These are phyloP conservation scores for Rotaria sp. DNA, from an alignment of 2,888 invertebrate genomes.

Conservation along the genomic window DNA sequence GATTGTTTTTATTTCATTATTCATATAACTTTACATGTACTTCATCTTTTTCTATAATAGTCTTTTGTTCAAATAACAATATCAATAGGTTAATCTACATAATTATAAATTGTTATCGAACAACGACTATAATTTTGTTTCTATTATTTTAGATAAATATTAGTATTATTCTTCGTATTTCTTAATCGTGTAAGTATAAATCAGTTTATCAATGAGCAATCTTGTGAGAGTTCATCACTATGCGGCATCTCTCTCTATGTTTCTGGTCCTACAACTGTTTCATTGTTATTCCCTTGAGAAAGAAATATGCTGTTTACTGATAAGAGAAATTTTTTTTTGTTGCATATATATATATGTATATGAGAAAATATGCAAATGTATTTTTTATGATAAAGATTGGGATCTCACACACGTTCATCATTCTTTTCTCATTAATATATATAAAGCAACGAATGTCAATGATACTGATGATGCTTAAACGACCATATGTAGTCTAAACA, in stretches of 20 bases:
- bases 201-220: neutral
- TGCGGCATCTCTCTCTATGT: neutral
- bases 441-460: neutral
- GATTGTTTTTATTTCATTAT: neutral
- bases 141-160: neutral
- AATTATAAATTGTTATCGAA: neutral
- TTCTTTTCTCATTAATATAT: neutral
- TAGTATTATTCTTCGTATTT: neutral
- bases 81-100: neutral
- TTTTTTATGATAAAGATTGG: neutral
- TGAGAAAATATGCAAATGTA: neutral
- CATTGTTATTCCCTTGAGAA: neutral
- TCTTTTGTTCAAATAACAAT: too few species aligned
- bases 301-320: neutral
- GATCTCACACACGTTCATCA: neutral
- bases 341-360: too few species aligned
- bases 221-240: neutral
- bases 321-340: neutral
- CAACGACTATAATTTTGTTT: neutral
- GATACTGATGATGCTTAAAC: neutral
- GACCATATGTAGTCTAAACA: neutral
- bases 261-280: too few species aligned
- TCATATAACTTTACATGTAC: too few species aligned
- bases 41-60: too few species aligned
- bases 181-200: neutral